Base-by-base conservation (phyloP, 2,888 invertebrate species). In the Ypsolopha scabrella region DNA sequence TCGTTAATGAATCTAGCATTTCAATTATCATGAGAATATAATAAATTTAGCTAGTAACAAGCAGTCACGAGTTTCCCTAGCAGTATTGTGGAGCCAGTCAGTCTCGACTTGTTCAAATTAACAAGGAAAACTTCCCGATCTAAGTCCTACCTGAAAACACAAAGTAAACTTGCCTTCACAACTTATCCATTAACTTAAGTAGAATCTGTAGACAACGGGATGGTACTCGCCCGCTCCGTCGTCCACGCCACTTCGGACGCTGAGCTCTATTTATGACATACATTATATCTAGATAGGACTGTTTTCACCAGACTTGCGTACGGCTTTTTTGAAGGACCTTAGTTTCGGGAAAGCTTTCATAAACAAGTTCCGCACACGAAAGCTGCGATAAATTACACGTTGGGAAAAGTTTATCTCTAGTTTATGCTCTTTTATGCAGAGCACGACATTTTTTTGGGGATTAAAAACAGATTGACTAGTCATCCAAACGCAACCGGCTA, bases 111-210 rank as follows among this genome's bases (percentile, higher is more conserved):
- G 83, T 82, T 79, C 77, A 85, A 85, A 85, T 86, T 85, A 85
- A 78, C 77, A 73, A 69, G 81, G 81, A 77, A 85, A 86, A 85
- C 81, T 86, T 86, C 72, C 67, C 77, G 80, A 82, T 82, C 80
- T 56, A 79, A 83, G 81, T 80, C 78, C 72, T 85, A 86, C 85
- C 85, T 85, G 83, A 76, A 78, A 80, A 83, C 80, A 85, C 81
- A 82, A 85, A 85, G 82, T 82, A 83, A 86, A 85, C 83, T 83
- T 75, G 78, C 80, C 77, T 81, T 78, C 76, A 73, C 77, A 86
- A 86, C 85, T 86, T 86, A 80, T 80, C 86, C 85, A 86, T 85
- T 86, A 86, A 82, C 74, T 83, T 81, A 78, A 86, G 85, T 86
- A 83, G 81, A 80, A 83, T 83, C 82, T 80, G 83, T 83, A 83